Evolutionary conservation across 1,140 invertebrate genomes (phyloP).

Genomic region (Drosophila seguyi): DNA sequence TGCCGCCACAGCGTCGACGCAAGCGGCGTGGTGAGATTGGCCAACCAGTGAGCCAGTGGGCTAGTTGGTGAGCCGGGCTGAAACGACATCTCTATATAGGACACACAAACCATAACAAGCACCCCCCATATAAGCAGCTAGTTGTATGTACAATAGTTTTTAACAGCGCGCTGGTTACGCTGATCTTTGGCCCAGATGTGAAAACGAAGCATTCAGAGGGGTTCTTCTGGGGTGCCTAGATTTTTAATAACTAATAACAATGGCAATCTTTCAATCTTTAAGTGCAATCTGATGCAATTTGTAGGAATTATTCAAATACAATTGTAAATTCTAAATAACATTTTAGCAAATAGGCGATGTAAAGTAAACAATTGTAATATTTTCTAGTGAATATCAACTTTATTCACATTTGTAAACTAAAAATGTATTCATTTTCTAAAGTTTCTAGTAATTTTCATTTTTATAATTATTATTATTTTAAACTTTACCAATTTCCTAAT

Average conservation of each 20-base stretch:
- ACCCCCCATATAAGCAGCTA: conserved; percentile 66
- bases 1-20: conserved; percentile 49
- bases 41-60: conserved; percentile 29
- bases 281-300: not conserved
- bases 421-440: no score
- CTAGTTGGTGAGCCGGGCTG: conserved; percentile 36
- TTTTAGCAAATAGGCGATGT: not conserved
- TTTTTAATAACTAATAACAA: not conserved
- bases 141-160: conserved; percentile 70
- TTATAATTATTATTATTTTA: no score
- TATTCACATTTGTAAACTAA: not conserved
- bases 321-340: not conserved
- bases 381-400: not conserved
- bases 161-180: conserved; percentile 69
- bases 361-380: not conserved
- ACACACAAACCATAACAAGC: conserved; percentile 28
- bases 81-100: conserved; percentile 32
- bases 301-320: not conserved
- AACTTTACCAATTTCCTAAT: not conserved
- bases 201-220: conserved; percentile 11
- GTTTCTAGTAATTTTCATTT: not conserved
- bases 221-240: conserved; percentile 12
- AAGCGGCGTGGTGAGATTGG: conserved; percentile 60
- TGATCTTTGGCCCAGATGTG: conserved; percentile 21
- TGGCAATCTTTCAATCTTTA: not conserved